Percentiles rank a stretch among this genome's conserved stretches.
Conservation (phyloP, 2,797 vertebrate genomes). For the Apogon hyalosoma region DNA sequence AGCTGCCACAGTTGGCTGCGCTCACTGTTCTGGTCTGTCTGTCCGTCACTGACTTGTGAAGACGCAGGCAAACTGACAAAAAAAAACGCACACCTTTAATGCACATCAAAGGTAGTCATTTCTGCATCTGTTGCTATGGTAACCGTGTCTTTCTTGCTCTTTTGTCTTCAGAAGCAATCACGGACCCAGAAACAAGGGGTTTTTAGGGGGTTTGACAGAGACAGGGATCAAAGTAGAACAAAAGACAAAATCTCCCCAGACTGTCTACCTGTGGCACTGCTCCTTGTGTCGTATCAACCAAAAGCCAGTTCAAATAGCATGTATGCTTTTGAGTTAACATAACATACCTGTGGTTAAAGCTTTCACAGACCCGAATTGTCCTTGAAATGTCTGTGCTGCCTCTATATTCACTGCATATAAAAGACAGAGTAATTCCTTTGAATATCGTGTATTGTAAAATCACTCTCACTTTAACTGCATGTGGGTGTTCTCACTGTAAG, state of each 20-base stretch:
- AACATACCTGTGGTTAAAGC: background rate
- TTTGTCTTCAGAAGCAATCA: constrained; percentile 33
- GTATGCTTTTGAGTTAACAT: constrained; percentile 4
- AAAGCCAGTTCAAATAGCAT: constrained; percentile 1
- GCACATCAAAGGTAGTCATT: constrained; percentile 35
- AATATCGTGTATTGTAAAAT: background rate
- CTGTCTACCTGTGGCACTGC: constrained; percentile 14
- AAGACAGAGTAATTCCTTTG: background rate
- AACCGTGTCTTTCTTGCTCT: constrained; percentile 44
- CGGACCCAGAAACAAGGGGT: constrained; percentile 40
- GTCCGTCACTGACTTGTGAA: background rate
- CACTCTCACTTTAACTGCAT: background rate
- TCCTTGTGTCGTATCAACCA: background rate
- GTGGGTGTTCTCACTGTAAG: background rate
- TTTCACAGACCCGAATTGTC: constrained; percentile 1
- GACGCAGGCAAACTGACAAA: constrained; percentile 1
- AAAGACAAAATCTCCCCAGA: constrained; percentile 18
- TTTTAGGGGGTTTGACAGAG: constrained; percentile 28
- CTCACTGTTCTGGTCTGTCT: background rate
- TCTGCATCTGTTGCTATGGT: constrained; percentile 48
- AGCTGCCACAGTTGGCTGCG: background rate
- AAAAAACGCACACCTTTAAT: constrained; percentile 13
- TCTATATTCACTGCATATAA: background rate
- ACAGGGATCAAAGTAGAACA: constrained; percentile 40
- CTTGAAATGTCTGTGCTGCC: constrained; percentile 15